Percentiles rank a stretch among this genome's conserved stretches.
These are phyloP conservation scores for Coryphaenoides rupestris DNA, from an alignment of 2,113 vertebrate genomes.

Conservation along the genomic window DNA sequence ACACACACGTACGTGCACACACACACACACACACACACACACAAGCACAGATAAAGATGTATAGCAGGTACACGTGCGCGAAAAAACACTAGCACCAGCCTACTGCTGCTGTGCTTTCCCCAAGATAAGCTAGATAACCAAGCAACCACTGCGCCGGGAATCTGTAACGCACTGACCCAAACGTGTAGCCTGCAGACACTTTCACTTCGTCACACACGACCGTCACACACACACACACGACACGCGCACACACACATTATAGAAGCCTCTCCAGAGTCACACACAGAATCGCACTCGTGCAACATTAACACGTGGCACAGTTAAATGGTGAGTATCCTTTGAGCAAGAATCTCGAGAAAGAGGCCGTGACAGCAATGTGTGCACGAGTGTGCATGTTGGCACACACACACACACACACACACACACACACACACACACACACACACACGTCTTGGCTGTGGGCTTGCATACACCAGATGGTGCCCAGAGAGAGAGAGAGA, in stretches of 20 bases:
- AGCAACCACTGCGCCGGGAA: slow-evolving; percentile 39
- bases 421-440: slow-evolving; percentile 13
- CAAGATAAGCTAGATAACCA: background rate
- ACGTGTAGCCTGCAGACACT: slow-evolving; percentile 49
- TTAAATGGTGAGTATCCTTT: slow-evolving; percentile 21
- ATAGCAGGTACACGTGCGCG: slow-evolving; percentile 8
- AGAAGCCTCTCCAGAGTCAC: slow-evolving; percentile 19
- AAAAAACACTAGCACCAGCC: too few species aligned
- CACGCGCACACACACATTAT: slow-evolving; percentile 11
- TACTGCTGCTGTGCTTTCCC: too few species aligned
- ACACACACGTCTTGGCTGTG: slow-evolving; percentile 46
- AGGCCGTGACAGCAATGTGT: slow-evolving; percentile 28
- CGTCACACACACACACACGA: slow-evolving; percentile 8
- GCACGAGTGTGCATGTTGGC: background rate
- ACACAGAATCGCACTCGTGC: slow-evolving; percentile 29
- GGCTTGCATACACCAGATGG: slow-evolving; percentile 68
- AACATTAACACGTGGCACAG: slow-evolving; percentile 6
- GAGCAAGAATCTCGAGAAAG: slow-evolving; percentile 25
- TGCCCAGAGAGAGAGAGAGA: slow-evolving; percentile 22
- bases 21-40: slow-evolving; percentile 12
- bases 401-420: slow-evolving; percentile 15
- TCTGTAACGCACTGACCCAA: slow-evolving; percentile 47
- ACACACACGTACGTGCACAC: slow-evolving; percentile 9
- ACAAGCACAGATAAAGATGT: background rate
- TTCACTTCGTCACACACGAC: slow-evolving; percentile 25